Evolutionary conservation across 2,113 vertebrate genomes (phyloP).

Genomic region (Hippocampus mohnikei): DNA sequence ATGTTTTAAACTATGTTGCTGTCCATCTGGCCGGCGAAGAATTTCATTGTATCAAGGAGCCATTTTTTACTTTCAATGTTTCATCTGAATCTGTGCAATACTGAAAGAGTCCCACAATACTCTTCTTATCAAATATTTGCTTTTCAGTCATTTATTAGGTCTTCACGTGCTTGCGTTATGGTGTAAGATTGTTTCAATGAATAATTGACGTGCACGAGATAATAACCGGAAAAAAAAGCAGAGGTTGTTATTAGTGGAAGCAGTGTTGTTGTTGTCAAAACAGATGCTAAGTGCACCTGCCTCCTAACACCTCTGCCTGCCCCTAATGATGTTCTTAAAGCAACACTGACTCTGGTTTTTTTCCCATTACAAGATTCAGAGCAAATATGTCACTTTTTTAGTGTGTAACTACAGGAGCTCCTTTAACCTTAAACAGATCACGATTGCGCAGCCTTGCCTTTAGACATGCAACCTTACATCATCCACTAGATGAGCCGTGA

Average conservation of each 20-base stretch:
- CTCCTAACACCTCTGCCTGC: not conserved
- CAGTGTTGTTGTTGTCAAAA: not conserved
- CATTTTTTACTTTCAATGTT: not conserved
- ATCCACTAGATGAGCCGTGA: not conserved
- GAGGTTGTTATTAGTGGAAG: not conserved
- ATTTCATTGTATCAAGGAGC: not conserved
- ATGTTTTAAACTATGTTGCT: no score
- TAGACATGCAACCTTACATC: conserved; percentile 30
- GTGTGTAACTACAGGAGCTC: not conserved
- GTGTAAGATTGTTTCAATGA: not conserved
- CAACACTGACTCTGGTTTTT: not conserved
- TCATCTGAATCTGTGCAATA: not conserved
- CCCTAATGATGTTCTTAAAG: not conserved
- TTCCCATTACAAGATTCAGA: not conserved
- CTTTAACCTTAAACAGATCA: not conserved
- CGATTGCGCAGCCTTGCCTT: conserved; percentile 14
- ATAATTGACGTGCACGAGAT: not conserved
- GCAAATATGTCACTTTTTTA: not conserved
- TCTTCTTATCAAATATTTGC: not conserved
- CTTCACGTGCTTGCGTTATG: not conserved
- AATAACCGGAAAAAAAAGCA: not conserved
- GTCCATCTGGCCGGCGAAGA: not conserved
- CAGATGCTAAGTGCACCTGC: not conserved
- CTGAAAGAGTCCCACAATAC: not conserved
- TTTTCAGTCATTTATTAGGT: not conserved